phyloP scores from a whole-genome alignment of 2,797 vertebrate species.

The Spea hammondii region DNA sequence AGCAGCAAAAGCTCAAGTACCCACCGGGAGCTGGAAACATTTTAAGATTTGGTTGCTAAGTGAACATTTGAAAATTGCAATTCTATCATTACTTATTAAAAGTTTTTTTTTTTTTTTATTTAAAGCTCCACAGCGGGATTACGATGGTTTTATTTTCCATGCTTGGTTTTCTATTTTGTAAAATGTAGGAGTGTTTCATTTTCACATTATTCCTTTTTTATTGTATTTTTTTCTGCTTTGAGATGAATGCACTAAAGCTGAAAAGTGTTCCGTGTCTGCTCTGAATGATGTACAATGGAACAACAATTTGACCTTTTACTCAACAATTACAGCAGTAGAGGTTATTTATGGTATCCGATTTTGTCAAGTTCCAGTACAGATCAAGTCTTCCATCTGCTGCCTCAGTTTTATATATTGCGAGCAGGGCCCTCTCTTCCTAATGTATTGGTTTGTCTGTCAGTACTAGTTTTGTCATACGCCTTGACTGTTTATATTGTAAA shows the following conservation, averaged over 20 bases:
- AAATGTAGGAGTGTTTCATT: constrained; percentile 23
- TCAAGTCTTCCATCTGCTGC: too few species aligned
- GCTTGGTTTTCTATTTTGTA: constrained; percentile 17
- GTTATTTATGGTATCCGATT: constrained; percentile 30
- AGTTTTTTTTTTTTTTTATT: constrained; percentile 20
- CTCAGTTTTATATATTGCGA: too few species aligned
- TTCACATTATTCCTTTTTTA: neutral
- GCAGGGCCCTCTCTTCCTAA: too few species aligned
- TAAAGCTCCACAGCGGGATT: constrained; percentile 26
- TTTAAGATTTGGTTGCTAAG: constrained; percentile 10
- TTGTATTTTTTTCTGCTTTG: neutral
- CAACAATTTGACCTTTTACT: constrained; percentile 36
- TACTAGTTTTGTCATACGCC: too few species aligned
- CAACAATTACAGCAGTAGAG: constrained; percentile 23
- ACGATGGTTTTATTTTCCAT: neutral
- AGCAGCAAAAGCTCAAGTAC: constrained; percentile 8
- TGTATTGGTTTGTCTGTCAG: too few species aligned
- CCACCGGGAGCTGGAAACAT: constrained; percentile 39
- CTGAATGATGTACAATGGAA: constrained; percentile 24
- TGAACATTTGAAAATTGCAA: constrained; percentile 36
- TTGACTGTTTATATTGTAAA: too few species aligned
- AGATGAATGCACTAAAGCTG: constrained; percentile 14
- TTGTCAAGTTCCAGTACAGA: constrained; percentile 27
- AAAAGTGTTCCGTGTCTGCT: constrained; percentile 19
- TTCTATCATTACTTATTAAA: constrained; percentile 43